phyloP scores from a whole-genome alignment of 2,797 vertebrate species.

The Ceryle rudis region DNA sequence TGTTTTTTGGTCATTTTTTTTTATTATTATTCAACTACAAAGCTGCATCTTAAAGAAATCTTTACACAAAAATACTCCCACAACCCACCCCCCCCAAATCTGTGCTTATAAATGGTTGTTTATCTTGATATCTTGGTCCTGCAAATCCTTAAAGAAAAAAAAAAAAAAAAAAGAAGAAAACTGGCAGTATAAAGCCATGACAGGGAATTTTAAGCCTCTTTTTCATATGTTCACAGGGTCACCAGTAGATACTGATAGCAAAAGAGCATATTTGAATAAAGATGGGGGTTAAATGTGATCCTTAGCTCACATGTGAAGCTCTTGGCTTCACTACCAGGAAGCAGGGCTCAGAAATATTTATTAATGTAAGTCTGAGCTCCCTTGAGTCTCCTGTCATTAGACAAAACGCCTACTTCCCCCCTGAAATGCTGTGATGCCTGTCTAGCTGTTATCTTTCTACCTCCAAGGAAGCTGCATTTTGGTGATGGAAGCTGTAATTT shows the following conservation, averaged over 20 bases:
- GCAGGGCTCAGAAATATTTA: not conserved
- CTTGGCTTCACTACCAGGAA: not conserved
- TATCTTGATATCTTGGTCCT: not conserved
- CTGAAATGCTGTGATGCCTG: not conserved
- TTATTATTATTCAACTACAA: not conserved
- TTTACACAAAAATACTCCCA: not conserved
- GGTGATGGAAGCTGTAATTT: not conserved
- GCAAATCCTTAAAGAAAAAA: not conserved
- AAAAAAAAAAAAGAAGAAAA: not conserved
- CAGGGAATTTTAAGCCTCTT: not conserved
- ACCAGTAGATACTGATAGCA: not conserved
- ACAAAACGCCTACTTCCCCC: not conserved
- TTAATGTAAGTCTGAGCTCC: not conserved
- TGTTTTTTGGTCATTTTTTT: not conserved
- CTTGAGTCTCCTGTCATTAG: not conserved
- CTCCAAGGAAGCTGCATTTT: not conserved
- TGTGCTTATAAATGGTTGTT: not conserved
- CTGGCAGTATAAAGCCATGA: not conserved
- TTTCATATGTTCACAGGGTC: not conserved
- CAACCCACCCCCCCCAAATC: not conserved
- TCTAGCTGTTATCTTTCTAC: not conserved
- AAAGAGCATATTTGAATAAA: not conserved
- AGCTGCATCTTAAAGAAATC: not conserved
- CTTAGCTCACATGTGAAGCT: not conserved
- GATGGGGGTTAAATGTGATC: not conserved